A percentile compares a stretch with the other conserved stretches of the same genome.
These are phyloP conservation scores for Matsumurasca onukii DNA, from an alignment of 1,140 invertebrate species.

Conservation along the genomic window DNA sequence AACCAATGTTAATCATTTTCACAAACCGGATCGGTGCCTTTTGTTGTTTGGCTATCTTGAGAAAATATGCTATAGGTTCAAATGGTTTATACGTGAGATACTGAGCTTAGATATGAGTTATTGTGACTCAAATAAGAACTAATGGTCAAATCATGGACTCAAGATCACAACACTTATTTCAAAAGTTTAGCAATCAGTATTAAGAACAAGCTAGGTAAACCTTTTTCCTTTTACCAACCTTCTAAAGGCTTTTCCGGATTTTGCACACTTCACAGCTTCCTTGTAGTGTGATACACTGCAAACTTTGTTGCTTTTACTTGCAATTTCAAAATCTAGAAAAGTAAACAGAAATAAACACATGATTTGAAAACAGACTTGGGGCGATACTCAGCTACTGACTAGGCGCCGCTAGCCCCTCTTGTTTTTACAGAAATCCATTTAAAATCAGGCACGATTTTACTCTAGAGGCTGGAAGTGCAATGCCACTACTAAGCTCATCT, in stretches of 20 bases:
- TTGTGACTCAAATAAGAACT: no score
- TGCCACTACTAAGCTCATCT: background rate
- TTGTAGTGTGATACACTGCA: constrained; percentile 53
- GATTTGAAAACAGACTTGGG: background rate
- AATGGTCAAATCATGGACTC: no score
- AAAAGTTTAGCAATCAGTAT: no score
- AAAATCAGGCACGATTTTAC: background rate
- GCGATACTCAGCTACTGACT: background rate
- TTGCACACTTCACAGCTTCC: constrained; percentile 51
- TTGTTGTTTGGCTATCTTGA: no score
- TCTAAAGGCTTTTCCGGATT: constrained; percentile 66
- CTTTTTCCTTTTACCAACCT: constrained; percentile 56
- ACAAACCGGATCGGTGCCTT: no score
- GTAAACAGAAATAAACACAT: background rate
- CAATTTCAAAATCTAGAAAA: constrained; percentile 63
- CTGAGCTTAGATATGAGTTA: no score
- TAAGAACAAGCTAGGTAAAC: no score
- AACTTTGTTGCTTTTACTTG: constrained; percentile 66
- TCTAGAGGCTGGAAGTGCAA: background rate
- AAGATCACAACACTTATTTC: no score
- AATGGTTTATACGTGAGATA: no score
- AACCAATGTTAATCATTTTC: no score
- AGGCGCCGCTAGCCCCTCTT: background rate
- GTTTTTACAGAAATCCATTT: background rate
- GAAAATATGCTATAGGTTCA: no score